Conservation (phyloP, 2,113 vertebrate genomes). For the Sula dactylatra region DNA sequence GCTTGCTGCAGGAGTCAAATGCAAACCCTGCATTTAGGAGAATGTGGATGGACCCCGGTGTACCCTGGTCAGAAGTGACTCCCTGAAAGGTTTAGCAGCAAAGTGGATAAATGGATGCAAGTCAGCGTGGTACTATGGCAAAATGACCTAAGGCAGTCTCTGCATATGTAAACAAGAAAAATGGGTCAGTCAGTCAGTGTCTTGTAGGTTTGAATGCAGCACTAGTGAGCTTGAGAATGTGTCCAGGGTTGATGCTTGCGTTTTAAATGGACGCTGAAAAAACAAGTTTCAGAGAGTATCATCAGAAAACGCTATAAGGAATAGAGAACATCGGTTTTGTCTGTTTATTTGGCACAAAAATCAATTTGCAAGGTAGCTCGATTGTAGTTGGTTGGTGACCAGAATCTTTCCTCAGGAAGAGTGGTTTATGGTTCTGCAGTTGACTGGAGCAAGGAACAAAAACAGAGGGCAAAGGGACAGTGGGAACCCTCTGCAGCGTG, state of each 20-base stretch:
- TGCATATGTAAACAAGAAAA: not conserved
- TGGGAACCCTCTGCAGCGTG: not conserved
- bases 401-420: not conserved
- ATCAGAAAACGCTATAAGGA: not conserved
- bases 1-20: not conserved
- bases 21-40: not conserved
- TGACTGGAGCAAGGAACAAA: not conserved
- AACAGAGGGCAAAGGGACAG: not conserved
- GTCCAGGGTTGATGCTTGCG: not conserved
- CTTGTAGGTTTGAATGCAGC: not conserved
- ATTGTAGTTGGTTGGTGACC: not conserved
- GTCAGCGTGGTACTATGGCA: not conserved
- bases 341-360: not conserved
- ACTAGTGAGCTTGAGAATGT: not conserved
- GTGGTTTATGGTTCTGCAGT: not conserved
- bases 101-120: not conserved
- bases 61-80: not conserved
- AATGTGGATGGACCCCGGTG: not conserved
- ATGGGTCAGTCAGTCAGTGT: not conserved
- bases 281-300: fast-evolving
- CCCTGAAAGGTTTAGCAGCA: not conserved
- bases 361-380: not conserved
- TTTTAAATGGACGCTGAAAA: not conserved
- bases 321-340: not conserved
- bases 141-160: not conserved